phyloP scores from a whole-genome alignment of 2,888 invertebrate genomes.

The Miltochrista miniata region DNA sequence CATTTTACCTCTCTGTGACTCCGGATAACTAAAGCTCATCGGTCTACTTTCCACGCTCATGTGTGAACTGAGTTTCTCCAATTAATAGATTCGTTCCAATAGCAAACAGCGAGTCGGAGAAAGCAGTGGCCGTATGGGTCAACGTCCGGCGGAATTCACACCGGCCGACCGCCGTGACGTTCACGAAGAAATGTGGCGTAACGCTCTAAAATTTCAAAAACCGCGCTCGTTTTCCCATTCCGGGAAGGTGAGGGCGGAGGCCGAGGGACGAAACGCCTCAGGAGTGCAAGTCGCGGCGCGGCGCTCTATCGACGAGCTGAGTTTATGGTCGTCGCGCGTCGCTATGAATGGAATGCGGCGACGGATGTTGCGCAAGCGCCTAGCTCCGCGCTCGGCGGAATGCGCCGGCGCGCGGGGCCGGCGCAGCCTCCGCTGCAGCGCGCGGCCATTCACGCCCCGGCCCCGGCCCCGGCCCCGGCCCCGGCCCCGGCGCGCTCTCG shows the following conservation, averaged over 20 bases:
- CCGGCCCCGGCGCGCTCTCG: neutral
- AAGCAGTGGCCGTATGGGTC: slow-evolving; percentile 76
- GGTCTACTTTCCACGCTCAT: slow-evolving; percentile 80
- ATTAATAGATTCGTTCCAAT: slow-evolving; percentile 84
- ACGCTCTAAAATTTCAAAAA: slow-evolving; percentile 78
- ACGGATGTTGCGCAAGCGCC: slow-evolving; percentile 77
- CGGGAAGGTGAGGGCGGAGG: slow-evolving; percentile 55
- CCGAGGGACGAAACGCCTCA: slow-evolving; percentile 19
- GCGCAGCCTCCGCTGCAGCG: slow-evolving; percentile 74
- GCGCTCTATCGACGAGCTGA: slow-evolving; percentile 35
- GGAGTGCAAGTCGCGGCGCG: slow-evolving; percentile 30
- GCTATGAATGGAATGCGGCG: slow-evolving; percentile 82
- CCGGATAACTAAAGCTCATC: slow-evolving; percentile 57
- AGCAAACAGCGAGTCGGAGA: slow-evolving; percentile 79
- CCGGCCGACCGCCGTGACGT: slow-evolving; percentile 75
- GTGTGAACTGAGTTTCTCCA: slow-evolving; percentile 83
- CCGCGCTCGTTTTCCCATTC: slow-evolving; percentile 66
- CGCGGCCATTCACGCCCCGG: slow-evolving; percentile 78
- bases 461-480: slow-evolving; percentile 44
- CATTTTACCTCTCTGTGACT: slow-evolving; percentile 34
- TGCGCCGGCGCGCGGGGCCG: slow-evolving; percentile 46
- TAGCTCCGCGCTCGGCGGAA: slow-evolving; percentile 65
- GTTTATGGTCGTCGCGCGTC: slow-evolving; percentile 56
- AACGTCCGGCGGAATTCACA: slow-evolving; percentile 78
- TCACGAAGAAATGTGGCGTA: slow-evolving; percentile 78